Base-by-base conservation (phyloP, 2,113 vertebrate genomes). In the Bubalus kerabau region DNA sequence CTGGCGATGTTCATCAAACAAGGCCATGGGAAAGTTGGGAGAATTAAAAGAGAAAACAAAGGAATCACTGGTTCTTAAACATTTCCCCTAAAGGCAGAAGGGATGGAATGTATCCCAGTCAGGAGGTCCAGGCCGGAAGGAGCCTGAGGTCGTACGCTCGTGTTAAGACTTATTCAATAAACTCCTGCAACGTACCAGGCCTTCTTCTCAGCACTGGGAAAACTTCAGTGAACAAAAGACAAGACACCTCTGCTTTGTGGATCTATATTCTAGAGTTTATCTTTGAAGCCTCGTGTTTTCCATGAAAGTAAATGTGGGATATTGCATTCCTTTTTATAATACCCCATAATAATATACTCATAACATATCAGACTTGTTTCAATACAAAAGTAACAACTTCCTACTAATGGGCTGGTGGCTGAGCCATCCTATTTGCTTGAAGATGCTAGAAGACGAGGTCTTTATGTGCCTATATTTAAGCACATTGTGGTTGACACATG, bases 311-410 rank as follows among this genome's bases (percentile, higher is more conserved):
- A 23, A 11, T 0, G 1, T 26, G 36, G 5, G 60, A 1, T 26
- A 16, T 19, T 48, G n/a, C 16, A 30, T 40, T n/a, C 7, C 7
- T 2, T 32, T 52, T 24, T 16, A 17, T 52, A 12, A 8, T 1
- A 24, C 26, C 17, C 19, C 16, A 26, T 2, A n/a, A 13, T 5
- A 46, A 43, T 8, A 17, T 4, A 17, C 50, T 26, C 2, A 0
- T 30, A 26, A 40, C 15, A 50, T 9, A 7, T 15, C 28, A 40
- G 59, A 36, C 28, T 74, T 21, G 11, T 40, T 90, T 76, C 40
- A 23, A 12, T 8, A 8, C 30, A 56, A 50, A 81, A 88, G 46
- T 21, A 46, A 48, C 3, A 1, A n/a, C 50, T 89, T 56, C 43
- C 9, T 50, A 21, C 43, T 19, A 12, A 64, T 2, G 76, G 46